Conservation (phyloP, 92 coral and sea anemone genomes). For the Phenganax subtilis region DNA sequence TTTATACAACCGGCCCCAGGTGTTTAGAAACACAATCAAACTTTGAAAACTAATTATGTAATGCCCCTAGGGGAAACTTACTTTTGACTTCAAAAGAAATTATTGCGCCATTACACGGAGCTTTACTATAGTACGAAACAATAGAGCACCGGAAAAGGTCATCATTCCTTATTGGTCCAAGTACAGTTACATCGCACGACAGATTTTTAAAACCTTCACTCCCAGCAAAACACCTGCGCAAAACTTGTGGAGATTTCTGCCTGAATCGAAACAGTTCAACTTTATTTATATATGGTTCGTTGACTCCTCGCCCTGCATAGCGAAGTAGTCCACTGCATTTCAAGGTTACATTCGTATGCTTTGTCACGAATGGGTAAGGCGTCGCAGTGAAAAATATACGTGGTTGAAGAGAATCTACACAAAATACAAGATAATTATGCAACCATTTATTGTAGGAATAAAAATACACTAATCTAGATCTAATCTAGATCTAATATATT, state of each 20-base stretch:
- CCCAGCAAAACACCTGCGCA: too few species aligned
- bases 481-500: too few species aligned
- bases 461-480: too few species aligned
- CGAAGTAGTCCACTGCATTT: not conserved
- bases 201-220: not conserved
- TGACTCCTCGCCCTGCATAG: too few species aligned
- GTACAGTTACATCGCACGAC: not conserved
- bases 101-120: slow-evolving; percentile 8
- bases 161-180: not conserved
- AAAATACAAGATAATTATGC: not conserved
- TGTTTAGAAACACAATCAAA: too few species aligned
- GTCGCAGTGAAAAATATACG: not conserved
- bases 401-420: not conserved
- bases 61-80: not conserved
- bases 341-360: slow-evolving; percentile 7
- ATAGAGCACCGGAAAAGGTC: not conserved
- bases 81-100: not conserved
- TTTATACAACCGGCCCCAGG: too few species aligned
- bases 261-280: too few species aligned
- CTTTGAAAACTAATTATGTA: too few species aligned
- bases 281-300: too few species aligned
- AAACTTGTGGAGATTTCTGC: too few species aligned
- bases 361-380: slow-evolving; percentile 17
- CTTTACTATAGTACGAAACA: not conserved
- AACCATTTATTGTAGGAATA: too few species aligned